phyloP scores from a whole-genome alignment of 2,888 invertebrate species.

The Brenthis ino region DNA sequence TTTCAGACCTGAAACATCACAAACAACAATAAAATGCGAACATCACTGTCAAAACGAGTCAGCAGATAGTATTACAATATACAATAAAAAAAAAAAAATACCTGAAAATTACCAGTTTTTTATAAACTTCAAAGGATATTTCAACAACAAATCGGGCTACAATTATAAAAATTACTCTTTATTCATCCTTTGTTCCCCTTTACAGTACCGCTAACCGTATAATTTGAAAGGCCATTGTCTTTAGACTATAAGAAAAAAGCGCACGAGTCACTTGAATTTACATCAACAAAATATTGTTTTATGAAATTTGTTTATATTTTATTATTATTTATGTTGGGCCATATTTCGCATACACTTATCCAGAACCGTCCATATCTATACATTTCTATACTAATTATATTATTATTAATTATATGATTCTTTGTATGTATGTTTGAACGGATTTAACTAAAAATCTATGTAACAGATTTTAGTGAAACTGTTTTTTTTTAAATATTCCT shows the following conservation, averaged over 20 bases:
- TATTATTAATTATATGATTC: no score
- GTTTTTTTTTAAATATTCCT: no score
- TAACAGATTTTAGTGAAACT: no score
- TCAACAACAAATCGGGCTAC: conserved; percentile 16
- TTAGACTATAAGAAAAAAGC: conserved; percentile 3
- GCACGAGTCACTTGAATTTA: neutral
- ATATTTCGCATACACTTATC: conserved; percentile 1
- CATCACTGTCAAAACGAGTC: no score
- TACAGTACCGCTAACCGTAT: conserved; percentile 15
- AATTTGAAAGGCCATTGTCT: conserved; percentile 22
- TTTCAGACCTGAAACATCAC: no score
- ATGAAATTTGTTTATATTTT: no score
- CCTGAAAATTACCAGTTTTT: conserved; percentile 11
- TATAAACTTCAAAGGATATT: conserved; percentile 19
- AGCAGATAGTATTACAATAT: no score
- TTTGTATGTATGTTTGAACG: no score
- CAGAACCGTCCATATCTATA: neutral
- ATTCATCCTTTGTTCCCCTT: conserved; percentile 18
- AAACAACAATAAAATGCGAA: no score
- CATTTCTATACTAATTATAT: no score
- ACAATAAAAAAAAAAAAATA: neutral
- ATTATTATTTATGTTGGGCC: neutral
- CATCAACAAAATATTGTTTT: neutral
- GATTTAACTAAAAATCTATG: no score
- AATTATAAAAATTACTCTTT: conserved; percentile 24